Evolutionary conservation across 1,140 invertebrate species (phyloP).

Genomic region (Atta cephalotes): DNA sequence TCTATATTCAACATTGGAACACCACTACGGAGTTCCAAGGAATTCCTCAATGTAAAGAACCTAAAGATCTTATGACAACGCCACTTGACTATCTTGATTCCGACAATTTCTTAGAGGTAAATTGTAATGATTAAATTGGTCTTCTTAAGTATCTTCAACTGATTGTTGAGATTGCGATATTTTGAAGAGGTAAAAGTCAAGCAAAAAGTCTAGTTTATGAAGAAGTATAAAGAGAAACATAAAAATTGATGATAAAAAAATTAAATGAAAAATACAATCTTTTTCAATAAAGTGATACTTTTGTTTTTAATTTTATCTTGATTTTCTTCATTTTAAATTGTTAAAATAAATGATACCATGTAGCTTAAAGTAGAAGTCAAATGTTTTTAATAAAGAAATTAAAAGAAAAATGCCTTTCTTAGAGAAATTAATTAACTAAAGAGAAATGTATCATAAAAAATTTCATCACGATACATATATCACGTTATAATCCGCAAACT

Average conservation of each 20-base stretch:
- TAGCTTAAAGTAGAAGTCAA: neutral
- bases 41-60: constrained; percentile 56
- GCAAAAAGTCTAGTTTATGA: neutral
- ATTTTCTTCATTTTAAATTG: neutral
- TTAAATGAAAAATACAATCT: neutral
- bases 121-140: neutral
- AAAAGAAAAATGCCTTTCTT: neutral
- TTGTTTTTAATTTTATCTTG: neutral
- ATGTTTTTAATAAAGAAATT: neutral
- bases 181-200: neutral
- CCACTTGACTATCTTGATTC: constrained; percentile 16
- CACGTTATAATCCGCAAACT: too few relatives aligned
- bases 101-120: constrained; percentile 50
- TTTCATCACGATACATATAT: neutral
- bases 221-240: neutral
- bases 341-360: neutral
- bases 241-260: neutral
- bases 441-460: neutral
- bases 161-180: too few relatives aligned
- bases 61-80: constrained; percentile 50
- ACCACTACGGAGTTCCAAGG: neutral
- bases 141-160: neutral
- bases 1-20: constrained; percentile 6
- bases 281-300: neutral
- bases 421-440: neutral